phyloP scores from a whole-genome alignment of 2,888 invertebrate genomes.

The Lithodes maja region DNA sequence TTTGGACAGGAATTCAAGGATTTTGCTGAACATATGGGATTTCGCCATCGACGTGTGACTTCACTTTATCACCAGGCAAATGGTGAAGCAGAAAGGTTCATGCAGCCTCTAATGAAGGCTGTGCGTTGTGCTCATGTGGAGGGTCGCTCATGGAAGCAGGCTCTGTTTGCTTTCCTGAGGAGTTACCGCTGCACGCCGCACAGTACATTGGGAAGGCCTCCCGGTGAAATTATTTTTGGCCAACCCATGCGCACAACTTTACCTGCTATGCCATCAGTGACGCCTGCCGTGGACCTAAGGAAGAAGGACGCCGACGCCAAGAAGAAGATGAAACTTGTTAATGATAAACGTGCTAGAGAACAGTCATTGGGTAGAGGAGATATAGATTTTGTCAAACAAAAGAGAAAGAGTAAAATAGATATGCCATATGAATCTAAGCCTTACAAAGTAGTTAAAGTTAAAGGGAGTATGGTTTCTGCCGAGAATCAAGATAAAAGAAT shows the following conservation, averaged over 20 bases:
- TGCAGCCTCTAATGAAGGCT: slow-evolving; percentile 25
- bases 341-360: not conserved
- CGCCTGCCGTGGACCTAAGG: not conserved
- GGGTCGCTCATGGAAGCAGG: slow-evolving; percentile 15
- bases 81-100: slow-evolving; percentile 31
- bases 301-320: not conserved
- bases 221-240: not conserved
- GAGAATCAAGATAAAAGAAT: not conserved
- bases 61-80: slow-evolving; percentile 24
- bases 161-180: not conserved
- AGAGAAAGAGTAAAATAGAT: not conserved
- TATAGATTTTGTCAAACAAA: not conserved
- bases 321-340: not conserved
- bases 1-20: not conserved
- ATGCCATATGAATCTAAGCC: not conserved
- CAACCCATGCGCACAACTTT: not conserved
- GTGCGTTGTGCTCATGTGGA: slow-evolving; percentile 2
- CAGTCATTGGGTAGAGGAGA: not conserved
- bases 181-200: slow-evolving; percentile 1
- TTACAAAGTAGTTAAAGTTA: not conserved
- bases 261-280: not conserved
- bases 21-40: slow-evolving; percentile 2
- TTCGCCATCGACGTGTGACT: slow-evolving; percentile 21
- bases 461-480: not conserved
- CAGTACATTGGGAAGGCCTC: not conserved